Evolutionary conservation across 2,888 invertebrate genomes (phyloP).

Genomic region (Nebria brevicollis): DNA sequence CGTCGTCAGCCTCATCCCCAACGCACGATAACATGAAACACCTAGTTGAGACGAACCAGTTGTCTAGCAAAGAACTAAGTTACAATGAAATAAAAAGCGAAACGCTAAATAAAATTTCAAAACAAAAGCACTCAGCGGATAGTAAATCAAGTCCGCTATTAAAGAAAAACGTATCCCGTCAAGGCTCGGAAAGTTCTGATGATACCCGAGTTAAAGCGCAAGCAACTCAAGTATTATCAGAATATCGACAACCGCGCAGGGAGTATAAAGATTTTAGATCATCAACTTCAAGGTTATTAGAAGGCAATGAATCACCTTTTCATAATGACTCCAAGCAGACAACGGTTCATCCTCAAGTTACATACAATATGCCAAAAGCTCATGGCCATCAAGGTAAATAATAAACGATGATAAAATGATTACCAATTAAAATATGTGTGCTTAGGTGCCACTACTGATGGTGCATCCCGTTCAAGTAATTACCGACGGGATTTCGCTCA

Average conservation of each 20-base stretch:
- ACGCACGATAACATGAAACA: constrained; percentile 51
- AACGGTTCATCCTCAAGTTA: constrained; percentile 69
- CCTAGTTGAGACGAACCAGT: constrained; percentile 34
- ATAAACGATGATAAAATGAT: background rate
- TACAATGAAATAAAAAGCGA: constrained; percentile 42
- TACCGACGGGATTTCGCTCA: constrained; percentile 80
- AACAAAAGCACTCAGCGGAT: constrained; percentile 50
- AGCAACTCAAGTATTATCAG: constrained; percentile 67
- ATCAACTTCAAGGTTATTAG: constrained; percentile 54
- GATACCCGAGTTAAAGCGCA: constrained; percentile 64
- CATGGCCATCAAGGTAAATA: constrained; percentile 55
- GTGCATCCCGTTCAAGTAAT: constrained; percentile 68
- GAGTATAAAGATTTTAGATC: constrained; percentile 66
- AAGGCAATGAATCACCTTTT: constrained; percentile 51
- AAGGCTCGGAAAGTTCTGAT: constrained; percentile 53
- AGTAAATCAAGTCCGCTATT: constrained; percentile 51
- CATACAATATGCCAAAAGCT: constrained; percentile 69
- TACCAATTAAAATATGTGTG: constrained; percentile 20
- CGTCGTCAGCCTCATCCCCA: constrained; percentile 68
- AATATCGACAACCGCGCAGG: constrained; percentile 66
- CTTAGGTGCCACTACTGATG: constrained; percentile 51
- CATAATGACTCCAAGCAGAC: constrained; percentile 56
- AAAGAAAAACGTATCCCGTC: constrained; percentile 48
- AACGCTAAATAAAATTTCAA: constrained; percentile 44
- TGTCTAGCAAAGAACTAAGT: constrained; percentile 44